Percentiles rank a stretch among this genome's conserved stretches.
Conservation (phyloP, 2,797 vertebrate genomes). For the Alcedo atthis region DNA sequence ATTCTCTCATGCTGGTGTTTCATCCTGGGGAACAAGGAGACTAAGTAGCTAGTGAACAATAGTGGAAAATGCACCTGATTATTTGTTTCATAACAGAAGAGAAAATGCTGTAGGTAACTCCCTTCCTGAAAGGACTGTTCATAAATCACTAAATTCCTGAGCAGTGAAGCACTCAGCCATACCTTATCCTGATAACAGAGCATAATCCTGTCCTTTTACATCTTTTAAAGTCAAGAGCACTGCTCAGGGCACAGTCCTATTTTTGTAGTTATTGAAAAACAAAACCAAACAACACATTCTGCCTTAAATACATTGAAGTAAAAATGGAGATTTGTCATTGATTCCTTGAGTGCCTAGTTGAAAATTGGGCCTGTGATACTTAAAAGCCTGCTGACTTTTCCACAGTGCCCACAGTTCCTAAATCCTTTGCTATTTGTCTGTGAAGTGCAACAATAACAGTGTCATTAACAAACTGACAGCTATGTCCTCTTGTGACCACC, state of each 20-base stretch:
- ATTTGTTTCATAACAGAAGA: neutral
- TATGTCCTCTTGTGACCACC: neutral
- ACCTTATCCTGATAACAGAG: neutral
- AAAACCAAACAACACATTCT: neutral
- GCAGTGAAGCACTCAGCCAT: neutral
- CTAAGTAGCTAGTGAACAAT: neutral
- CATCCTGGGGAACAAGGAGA: neutral
- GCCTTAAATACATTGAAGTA: neutral
- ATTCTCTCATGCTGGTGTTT: fast-evolving
- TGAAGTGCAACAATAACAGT: neutral
- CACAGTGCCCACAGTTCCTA: neutral
- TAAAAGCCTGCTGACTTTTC: neutral
- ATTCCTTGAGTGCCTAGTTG: neutral
- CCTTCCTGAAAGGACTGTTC: neutral
- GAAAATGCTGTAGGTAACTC: neutral
- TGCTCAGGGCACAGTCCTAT: neutral
- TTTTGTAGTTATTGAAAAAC: neutral
- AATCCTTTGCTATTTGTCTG: neutral
- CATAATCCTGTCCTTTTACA: neutral
- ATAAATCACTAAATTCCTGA: neutral
- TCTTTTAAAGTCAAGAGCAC: neutral
- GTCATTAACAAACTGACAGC: neutral
- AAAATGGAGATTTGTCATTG: neutral
- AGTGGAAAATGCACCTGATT: neutral
- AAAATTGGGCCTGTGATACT: neutral